These are phyloP conservation scores for Tachystola acroxantha DNA, from an alignment of 2,888 invertebrate species.

Conservation along the genomic window DNA sequence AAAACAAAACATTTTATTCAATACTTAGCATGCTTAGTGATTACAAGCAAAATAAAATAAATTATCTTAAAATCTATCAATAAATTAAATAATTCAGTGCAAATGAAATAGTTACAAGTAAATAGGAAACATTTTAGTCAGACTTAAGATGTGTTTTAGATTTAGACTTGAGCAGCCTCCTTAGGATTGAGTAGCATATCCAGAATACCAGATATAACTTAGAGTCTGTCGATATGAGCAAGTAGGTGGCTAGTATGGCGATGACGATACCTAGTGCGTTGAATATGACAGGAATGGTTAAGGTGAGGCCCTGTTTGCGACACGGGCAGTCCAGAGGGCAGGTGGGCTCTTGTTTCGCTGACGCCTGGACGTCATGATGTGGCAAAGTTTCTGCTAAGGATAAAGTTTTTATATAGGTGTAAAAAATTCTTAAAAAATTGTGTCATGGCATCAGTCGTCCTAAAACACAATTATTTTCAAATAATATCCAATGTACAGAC, in stretches of 20 bases:
- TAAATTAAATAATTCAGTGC: slow-evolving; percentile 20
- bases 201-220: slow-evolving; percentile 61
- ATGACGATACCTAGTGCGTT: slow-evolving; percentile 50
- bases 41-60: slow-evolving; percentile 16
- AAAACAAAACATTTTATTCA: slow-evolving; percentile 21
- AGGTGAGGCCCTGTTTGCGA: slow-evolving; percentile 20
- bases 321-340: slow-evolving; percentile 44
- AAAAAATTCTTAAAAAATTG: not conserved
- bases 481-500: too few species aligned
- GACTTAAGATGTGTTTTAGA: slow-evolving; percentile 30
- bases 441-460: not conserved
- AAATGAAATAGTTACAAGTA: slow-evolving; percentile 1
- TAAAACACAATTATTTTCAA: too few species aligned
- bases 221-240: slow-evolving; percentile 56
- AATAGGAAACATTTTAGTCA: slow-evolving; percentile 25
- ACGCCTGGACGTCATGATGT: not conserved
- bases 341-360: slow-evolving; percentile 2
- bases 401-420: too few species aligned
- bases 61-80: slow-evolving; percentile 22
- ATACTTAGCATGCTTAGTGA: slow-evolving; percentile 19
- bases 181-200: slow-evolving; percentile 54
- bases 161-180: not conserved
- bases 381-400: slow-evolving; percentile 16
- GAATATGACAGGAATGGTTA: slow-evolving; percentile 30
- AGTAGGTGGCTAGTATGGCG: slow-evolving; percentile 53